Base-by-base conservation (phyloP, 2,888 invertebrate genomes). In the Callyntrura guangdongensis region DNA sequence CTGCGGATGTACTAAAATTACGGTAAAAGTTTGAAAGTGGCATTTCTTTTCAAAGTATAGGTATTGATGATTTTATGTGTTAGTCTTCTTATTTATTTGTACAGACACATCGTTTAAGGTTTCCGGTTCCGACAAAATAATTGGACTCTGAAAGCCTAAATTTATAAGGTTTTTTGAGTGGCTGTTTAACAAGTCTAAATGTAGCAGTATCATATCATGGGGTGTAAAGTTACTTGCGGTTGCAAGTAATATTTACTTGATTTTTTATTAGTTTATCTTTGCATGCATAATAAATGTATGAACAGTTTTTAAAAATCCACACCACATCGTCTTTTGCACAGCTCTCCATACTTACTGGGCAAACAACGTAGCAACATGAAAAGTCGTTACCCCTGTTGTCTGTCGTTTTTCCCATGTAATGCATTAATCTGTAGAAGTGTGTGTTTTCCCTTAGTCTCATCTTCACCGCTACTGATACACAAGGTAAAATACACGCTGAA, bases 361-460 rank as follows among this genome's bases (percentile, higher is more conserved):
- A 61, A 20, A 61, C 20, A 61, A 6, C 22, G 22, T n/a, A 61
- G 11, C 67, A 67, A 22, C 67, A 49, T 47, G 14, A 83, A 17
- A 67, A 83, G 83, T 83, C 83, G 64, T 83, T 83, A 64, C 61
- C 83, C 59, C 53, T 69, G 27, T 27, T n/a, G 25, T 69, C 49
- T 49, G 47, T n/a, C 25, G n/a, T 20, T 74, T 69, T 84, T 84
- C 74, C 72, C 74, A 59, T 85, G 59, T 56, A 84, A 17, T n/a
- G 81, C 61, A 61, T 47, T 20, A 64, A 36, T 82, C 45, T 64
- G 12, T 67, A 27, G 11, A 61, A 56, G 11, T n/a, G 20, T n/a
- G 20, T 64, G 17, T 64, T 64, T 64, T 47, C 64, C 6, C 81
- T 59, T 45, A 5, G 85, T 27, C 53, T 82, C 64, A n/a, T 53